Evolutionary conservation across 2,113 vertebrate genomes (phyloP), one percentile per base, ranked within the genome.

Genomic region (Saguinus midas): DNA sequence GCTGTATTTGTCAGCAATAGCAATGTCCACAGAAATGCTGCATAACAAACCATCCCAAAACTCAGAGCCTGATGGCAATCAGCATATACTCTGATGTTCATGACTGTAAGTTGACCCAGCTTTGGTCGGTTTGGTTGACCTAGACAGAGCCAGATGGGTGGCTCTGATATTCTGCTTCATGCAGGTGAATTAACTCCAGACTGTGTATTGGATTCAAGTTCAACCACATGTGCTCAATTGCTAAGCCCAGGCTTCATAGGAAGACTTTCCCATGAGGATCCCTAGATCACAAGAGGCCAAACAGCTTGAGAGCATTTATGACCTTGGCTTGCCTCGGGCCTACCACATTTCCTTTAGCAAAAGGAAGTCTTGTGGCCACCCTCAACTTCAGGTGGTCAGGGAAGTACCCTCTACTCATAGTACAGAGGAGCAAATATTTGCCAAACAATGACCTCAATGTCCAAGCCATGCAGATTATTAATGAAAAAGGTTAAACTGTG

Each of bases 241-340:
- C 25, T 48, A 78, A 58, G 37, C 45, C n/a, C 2, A 1, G 45
- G 48, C 68, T 43, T 16, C 21, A 25, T 18, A 11, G 29, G 27
- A 48, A 61, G 40, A 13, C 35, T 55, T 45, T 73, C 66, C 57
- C 0, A 0, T 9, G 23, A 20, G 45, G 8, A 52, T 14, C 1
- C 13, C 72, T 79, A 17, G 48, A 37, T 21, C 23, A 14, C 37
- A 70, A 58, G 70, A 48, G 2, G 17, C 58, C 61, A 58, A 2
- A 20, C 0, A 9, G 29, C 6, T 5, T 0, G 2, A 8, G 32
- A 1, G 6, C 10, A 5, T 29, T 37, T 21, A 48, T 37, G 48
- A 45, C 48, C 5, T 66, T 35, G 17, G 8, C 13, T 16, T 37
- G 37, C 32, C n/a, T 6, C 5, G 1, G 12, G 12, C 55, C 58